Percentiles rank a stretch among this genome's conserved stretches.
Evolutionary conservation across 2,888 invertebrate genomes (phyloP).

Genomic region (Lobophora halterata): DNA sequence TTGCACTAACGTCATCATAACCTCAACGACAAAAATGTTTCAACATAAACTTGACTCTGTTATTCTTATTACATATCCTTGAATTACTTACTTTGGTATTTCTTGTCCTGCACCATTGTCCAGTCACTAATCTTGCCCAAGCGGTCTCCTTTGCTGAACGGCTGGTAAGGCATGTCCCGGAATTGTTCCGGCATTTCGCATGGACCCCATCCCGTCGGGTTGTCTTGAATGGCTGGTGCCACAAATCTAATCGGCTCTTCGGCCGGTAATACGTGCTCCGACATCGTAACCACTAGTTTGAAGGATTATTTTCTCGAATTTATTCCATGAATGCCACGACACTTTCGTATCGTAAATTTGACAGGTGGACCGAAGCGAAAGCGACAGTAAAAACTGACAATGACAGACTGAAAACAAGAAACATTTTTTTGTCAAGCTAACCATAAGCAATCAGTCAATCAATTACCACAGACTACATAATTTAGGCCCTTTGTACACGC

Average conservation of each 20-base stretch:
- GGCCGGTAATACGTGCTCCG: slow-evolving; percentile 77
- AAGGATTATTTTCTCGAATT: slow-evolving; percentile 13
- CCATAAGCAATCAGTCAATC: too few species aligned
- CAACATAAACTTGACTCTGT: background rate
- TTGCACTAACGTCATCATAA: slow-evolving; percentile 46
- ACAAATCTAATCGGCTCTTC: slow-evolving; percentile 84
- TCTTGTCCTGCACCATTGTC: slow-evolving; percentile 97
- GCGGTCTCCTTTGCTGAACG: slow-evolving; percentile 98
- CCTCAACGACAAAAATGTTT: slow-evolving; percentile 38
- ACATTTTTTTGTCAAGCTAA: too few species aligned
- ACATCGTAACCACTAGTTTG: slow-evolving; percentile 48
- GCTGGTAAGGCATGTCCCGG: slow-evolving; percentile 98
- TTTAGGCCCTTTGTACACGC: too few species aligned
- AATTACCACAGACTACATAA: background rate
- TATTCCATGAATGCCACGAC: slow-evolving; percentile 54
- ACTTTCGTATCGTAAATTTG: slow-evolving; percentile 38
- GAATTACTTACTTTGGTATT: slow-evolving; percentile 89
- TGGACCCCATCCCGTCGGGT: slow-evolving; percentile 98
- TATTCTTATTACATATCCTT: slow-evolving; percentile 3
- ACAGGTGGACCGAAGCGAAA: background rate
- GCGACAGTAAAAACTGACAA: slow-evolving; percentile 3
- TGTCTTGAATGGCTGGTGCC: slow-evolving; percentile 89
- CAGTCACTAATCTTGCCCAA: slow-evolving; percentile 99
- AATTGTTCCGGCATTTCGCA: slow-evolving; percentile 96
- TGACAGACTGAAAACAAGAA: background rate